Conservation (phyloP, 1,140 invertebrate genomes). For the Anastrepha ludens region DNA sequence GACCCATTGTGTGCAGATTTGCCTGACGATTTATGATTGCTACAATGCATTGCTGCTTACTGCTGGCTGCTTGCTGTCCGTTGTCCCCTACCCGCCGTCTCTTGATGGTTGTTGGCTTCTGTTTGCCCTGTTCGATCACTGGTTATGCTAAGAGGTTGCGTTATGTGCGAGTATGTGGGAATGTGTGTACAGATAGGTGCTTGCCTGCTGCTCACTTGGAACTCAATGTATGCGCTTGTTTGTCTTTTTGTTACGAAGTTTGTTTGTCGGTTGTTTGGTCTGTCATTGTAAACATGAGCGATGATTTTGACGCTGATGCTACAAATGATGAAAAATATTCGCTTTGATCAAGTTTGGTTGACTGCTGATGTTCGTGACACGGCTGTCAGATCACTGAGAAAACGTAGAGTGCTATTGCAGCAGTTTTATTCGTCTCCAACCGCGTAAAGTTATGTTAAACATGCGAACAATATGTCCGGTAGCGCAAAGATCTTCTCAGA, state of each 20-base stretch:
- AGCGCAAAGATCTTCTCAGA: conserved; percentile 6
- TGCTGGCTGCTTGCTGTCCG: neutral
- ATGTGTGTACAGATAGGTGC: neutral
- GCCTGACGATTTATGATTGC: conserved; percentile 49
- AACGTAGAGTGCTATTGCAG: neutral
- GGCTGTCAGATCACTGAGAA: neutral
- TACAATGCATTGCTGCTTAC: conserved; percentile 27
- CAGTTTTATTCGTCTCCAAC: neutral
- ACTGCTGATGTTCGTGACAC: neutral
- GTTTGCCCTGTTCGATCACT: neutral
- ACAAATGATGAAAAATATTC: conserved; percentile 74
- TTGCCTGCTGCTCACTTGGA: conserved; percentile 1
- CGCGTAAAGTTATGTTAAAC: conserved; percentile 29
- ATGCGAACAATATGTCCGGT: conserved; percentile 42
- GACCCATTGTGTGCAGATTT: conserved; percentile 53
- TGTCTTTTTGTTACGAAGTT: conserved; percentile 3
- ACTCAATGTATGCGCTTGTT: conserved; percentile 19
- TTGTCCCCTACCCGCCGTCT: neutral
- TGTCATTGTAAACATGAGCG: conserved; percentile 74
- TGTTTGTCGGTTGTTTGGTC: conserved; percentile 41
- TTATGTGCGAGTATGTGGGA: neutral
- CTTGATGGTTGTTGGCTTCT: neutral
- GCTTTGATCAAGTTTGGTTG: conserved; percentile 23
- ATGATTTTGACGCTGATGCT: conserved; percentile 74
- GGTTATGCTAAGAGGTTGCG: conserved; percentile 43